Percentiles rank a stretch among this genome's conserved stretches.
Conservation (phyloP, 2,888 invertebrate genomes). For the Pollenia angustigena region DNA sequence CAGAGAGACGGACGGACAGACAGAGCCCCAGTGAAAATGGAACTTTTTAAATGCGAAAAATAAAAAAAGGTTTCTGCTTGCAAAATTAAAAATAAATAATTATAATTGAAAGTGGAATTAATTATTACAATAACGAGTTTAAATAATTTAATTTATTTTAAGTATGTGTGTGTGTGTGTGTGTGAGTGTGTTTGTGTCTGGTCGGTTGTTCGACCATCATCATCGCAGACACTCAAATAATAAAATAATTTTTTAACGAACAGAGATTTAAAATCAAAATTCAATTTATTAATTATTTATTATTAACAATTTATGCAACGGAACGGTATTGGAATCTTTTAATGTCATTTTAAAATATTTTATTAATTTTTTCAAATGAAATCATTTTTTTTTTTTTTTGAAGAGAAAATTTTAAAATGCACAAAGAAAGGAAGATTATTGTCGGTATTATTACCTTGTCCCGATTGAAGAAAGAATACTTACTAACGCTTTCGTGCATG, state of each 20-base stretch:
- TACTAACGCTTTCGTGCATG: too few species aligned
- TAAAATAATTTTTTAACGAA: conserved; percentile 22
- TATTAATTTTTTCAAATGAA: too few species aligned
- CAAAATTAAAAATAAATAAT: conserved; percentile 18
- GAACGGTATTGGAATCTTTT: conserved; percentile 28
- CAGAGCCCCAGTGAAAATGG: conserved; percentile 45
- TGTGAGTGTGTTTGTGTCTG: background rate
- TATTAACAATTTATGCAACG: conserved; percentile 15
- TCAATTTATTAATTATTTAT: conserved; percentile 18
- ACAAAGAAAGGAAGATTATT: too few species aligned
- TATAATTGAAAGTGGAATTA: conserved; percentile 50
- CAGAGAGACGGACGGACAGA: conserved; percentile 9
- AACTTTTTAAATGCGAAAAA: conserved; percentile 48
- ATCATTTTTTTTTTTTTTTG: too few species aligned
- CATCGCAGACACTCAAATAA: conserved; percentile 11
- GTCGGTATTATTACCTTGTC: too few species aligned
- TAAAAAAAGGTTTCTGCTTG: background rate
- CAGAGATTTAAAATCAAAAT: conserved; percentile 21
- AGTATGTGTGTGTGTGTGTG: background rate
- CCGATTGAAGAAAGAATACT: too few species aligned
- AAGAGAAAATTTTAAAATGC: too few species aligned
- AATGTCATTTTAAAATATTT: background rate
- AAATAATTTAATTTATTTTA: conserved; percentile 10
- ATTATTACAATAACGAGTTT: conserved; percentile 39
- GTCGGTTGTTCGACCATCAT: background rate